Percentiles rank a stretch among this genome's conserved stretches.
These are phyloP conservation scores for Odontophorus gujanensis DNA, from an alignment of 2,113 vertebrate genomes.

Conservation along the genomic window DNA sequence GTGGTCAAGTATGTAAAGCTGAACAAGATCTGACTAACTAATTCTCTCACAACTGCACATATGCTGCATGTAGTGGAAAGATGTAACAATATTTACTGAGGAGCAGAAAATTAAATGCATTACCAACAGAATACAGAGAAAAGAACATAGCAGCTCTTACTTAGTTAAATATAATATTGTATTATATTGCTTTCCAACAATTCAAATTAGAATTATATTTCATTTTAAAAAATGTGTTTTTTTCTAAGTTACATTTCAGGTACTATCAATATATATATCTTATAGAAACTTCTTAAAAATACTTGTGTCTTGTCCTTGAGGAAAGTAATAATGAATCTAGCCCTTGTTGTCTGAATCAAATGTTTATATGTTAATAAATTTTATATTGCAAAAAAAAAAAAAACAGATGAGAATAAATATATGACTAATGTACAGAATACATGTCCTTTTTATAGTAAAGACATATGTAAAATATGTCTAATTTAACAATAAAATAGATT, in stretches of 20 bases:
- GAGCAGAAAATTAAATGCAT: not conserved
- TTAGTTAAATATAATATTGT: not conserved
- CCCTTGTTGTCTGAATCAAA: not conserved
- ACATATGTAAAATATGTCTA: not conserved
- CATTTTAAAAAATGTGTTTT: not conserved
- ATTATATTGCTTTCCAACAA: not conserved
- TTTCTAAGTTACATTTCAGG: not conserved
- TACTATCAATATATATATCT: not conserved
- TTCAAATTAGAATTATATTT: not conserved
- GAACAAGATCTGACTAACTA: not conserved
- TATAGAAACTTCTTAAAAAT: not conserved
- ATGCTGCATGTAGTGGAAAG: not conserved
- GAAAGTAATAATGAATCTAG: not conserved
- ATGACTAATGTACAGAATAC: not conserved
- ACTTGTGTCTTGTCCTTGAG: not conserved
- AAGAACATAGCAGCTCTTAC: not conserved
- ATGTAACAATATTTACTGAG: not conserved
- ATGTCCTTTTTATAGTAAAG: not conserved
- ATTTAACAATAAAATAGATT: conserved; percentile 17
- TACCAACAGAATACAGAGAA: not conserved
- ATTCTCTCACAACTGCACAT: not conserved
- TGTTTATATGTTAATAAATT: not conserved
- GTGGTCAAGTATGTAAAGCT: not conserved
- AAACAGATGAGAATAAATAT: not conserved
- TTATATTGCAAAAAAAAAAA: not conserved